Evolutionary conservation across 1,140 invertebrate species (phyloP), one percentile per base, ranked within the genome.

Genomic region (Holotrichia oblita): DNA sequence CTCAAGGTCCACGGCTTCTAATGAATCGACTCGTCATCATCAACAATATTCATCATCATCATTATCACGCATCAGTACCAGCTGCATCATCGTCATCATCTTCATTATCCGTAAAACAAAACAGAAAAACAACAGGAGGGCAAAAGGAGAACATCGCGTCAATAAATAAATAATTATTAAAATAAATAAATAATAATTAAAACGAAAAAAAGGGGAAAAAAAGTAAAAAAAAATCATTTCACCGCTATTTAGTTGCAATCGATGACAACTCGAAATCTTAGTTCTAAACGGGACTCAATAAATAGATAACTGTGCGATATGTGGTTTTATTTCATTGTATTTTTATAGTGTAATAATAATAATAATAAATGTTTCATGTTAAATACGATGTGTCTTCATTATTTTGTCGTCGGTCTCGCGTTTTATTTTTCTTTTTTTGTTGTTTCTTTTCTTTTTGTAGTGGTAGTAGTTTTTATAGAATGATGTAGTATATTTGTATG

Each of bases 1-100:
- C 91, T 98, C 78, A 99, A 99, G 91, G 95, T 98, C 85, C 96
- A 98, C 90, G 96, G 96, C 89, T 97, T 97, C 89, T 97, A 94
- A 93, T 84, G 85, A 81, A 24, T 72, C 61, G 27, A 20, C 59
- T 7, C 61, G 24, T 72, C 64, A 80, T 79, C 55, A 79, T 77
- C 73, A 79, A 42, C 73, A 59, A 77, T 73, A 73, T n/a, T 78
- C 27, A 75, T 81, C 79, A 78, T 81, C 77, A 78, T 82, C 77
- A 41, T 78, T 73, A 34, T 34, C 27, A 34, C 27, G 4, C 6
- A 61, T 42, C 48, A 74, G 10, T 14, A 27, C 6, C 40, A 9
- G 73, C 55, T 42, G 42, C 40, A 55, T 55, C 48, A 55, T 55
- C 48, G 4, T 34, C n/a, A n/a, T n/a, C n/a, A n/a, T n/a, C n/a